Conservation (phyloP, 2,888 invertebrate species). For the Eulithis prunata region DNA sequence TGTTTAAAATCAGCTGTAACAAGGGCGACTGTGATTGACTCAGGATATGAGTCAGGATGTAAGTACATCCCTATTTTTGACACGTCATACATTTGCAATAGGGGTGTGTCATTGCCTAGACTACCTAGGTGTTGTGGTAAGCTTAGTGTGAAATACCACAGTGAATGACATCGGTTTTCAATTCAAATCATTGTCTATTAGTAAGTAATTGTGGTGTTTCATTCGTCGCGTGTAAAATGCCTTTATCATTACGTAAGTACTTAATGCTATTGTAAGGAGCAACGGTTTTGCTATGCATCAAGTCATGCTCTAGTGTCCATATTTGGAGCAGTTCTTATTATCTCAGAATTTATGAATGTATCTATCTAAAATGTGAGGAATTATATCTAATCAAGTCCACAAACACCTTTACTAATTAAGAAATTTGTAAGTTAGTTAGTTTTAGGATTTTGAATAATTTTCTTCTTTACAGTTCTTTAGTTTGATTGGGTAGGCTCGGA, state of each 20-base stretch:
- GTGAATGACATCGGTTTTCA: conserved; percentile 18
- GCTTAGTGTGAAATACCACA: conserved; percentile 20
- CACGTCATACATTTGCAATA: conserved; percentile 49
- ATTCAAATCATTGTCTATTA: conserved; percentile 28
- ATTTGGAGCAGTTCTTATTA: neutral
- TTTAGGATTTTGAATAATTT: too few species aligned
- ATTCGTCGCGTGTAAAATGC: neutral
- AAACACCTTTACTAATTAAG: too few species aligned
- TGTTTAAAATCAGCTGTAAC: conserved; percentile 12
- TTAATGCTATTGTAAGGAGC: too few species aligned
- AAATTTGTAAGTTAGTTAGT: too few species aligned
- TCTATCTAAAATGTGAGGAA: too few species aligned
- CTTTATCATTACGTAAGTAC: too few species aligned
- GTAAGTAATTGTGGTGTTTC: conserved; percentile 9
- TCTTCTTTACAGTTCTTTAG: too few species aligned
- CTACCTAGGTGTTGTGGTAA: conserved; percentile 44
- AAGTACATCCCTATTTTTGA: conserved; percentile 46
- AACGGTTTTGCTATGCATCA: neutral
- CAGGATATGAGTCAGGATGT: conserved; percentile 48
- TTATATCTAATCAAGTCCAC: too few species aligned
- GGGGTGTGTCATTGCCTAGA: conserved; percentile 68
- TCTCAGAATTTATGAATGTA: too few species aligned
- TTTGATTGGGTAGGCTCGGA: too few species aligned
- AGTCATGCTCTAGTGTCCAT: neutral
- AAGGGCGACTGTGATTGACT: conserved; percentile 40